Conservation (phyloP, 2,797 vertebrate genomes). For the Paramormyrops hopkinsi region DNA sequence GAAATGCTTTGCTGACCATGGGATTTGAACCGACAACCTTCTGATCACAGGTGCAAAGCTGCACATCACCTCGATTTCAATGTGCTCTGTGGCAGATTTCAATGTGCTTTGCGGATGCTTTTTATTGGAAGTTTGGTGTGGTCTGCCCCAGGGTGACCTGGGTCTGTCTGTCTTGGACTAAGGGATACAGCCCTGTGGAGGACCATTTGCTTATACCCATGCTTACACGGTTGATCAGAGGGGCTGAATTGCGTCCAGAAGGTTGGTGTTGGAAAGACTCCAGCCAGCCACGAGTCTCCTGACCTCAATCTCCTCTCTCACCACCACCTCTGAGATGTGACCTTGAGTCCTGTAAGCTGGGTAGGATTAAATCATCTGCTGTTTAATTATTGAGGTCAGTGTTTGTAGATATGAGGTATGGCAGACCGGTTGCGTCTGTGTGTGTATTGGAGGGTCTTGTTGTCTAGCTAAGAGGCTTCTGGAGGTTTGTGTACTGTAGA, state of each 20-base stretch:
- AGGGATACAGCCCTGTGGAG: neutral
- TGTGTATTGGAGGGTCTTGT: neutral
- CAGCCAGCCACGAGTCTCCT: neutral
- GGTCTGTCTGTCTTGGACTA: neutral
- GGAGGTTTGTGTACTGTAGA: neutral
- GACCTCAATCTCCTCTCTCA: constrained; percentile 2
- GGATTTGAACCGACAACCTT: neutral
- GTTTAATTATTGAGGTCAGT: constrained; percentile 3
- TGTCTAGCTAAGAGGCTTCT: neutral
- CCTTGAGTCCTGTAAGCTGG: neutral
- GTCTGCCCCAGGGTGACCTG: neutral
- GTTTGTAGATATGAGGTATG: neutral
- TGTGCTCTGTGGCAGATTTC: neutral
- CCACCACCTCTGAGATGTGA: neutral
- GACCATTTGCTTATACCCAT: neutral
- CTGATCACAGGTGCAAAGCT: neutral
- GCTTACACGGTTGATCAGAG: neutral
- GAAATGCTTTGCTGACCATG: neutral
- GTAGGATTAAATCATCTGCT: constrained; percentile 2
- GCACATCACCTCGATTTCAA: neutral
- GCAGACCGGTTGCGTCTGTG: neutral
- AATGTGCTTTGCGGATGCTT: neutral
- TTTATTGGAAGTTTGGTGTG: neutral
- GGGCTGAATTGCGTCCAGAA: neutral
- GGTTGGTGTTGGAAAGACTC: neutral